These are phyloP conservation scores for Cephus pygmeus DNA, from an alignment of 2,888 invertebrate genomes.

Conservation along the genomic window DNA sequence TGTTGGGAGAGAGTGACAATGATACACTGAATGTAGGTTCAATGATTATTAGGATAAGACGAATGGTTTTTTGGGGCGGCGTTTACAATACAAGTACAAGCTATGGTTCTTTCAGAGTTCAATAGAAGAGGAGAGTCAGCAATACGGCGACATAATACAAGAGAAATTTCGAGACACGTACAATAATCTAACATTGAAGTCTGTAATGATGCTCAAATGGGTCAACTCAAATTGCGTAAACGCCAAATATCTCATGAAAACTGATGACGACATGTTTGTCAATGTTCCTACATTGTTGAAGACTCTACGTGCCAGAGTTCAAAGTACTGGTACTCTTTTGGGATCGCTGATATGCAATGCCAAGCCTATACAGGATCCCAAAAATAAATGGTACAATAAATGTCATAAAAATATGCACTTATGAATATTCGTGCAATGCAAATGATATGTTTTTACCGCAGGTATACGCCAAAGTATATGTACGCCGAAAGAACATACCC, in stretches of 20 bases:
- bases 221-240: constrained; percentile 74
- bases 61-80: neutral
- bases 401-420: neutral
- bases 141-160: constrained; percentile 82
- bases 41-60: neutral
- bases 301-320: constrained; percentile 49
- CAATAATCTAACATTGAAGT: constrained; percentile 87
- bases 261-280: constrained; percentile 89
- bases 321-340: constrained; percentile 70
- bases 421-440: neutral
- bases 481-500: constrained; percentile 79
- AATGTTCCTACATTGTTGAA: constrained; percentile 77
- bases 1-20: constrained; percentile 73
- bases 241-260: constrained; percentile 81
- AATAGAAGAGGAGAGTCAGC: constrained; percentile 75
- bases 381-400: constrained; percentile 77
- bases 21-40: constrained; percentile 68
- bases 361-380: constrained; percentile 77
- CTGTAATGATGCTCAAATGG: constrained; percentile 87
- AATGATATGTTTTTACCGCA: constrained; percentile 44
- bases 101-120: constrained; percentile 68
- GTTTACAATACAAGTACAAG: neutral
- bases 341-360: constrained; percentile 85
- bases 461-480: constrained; percentile 86
- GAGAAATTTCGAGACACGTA: constrained; percentile 87